Base-by-base conservation (phyloP, 30 jellyfish, hydroid and myxozoan genomes). In the Pseudorhiza aurosa region DNA sequence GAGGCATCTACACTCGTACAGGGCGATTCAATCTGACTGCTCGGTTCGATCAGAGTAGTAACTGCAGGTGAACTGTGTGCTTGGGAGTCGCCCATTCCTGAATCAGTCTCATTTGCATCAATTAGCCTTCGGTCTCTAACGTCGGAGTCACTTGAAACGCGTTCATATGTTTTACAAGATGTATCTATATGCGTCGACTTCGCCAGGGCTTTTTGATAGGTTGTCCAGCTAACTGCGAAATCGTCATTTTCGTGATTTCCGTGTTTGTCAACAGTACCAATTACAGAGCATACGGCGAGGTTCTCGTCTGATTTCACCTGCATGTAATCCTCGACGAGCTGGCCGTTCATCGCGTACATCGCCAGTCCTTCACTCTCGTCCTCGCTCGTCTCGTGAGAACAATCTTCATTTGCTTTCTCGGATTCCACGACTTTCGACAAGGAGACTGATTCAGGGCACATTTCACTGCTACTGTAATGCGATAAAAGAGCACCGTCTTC, bases 281-380 rank as follows among this genome's bases (percentile, higher is more conserved):
- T 19, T 15, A 64, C 14, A 8, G 77, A 30, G 50, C 77, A 64
- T 19, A 36, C 56, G 10, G 77, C 17, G 10, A 64, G 77, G 6
- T 64, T 32, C 24, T 64, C 77, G 36, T 64, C 77, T 5, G 77
- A 33, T 5, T 17, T 2, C 26, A 64, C 56, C 2, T 11, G 32
- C 56, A 30, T 15, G 14, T 64, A 32, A 64, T 15, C 58, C 53
- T 64, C 77, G 8, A 8, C 77, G 36, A 22, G 35, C 12, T 64
- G 0, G 10, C 22, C 24, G 37, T 53, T 53, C 4, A 19, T 0
- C 4, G 67, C 1, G 24, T 19, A 8, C 24, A 53, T 18, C 67
- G 1, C 2, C 19, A 53, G 35, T 21, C 14, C 67, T 18, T 21
- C 4, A 22, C 5, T 22, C n/a, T 15, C 36, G n/a, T 53, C 36